phyloP scores from a whole-genome alignment of 2,113 vertebrate genomes.

The Tamias sibiricus region DNA sequence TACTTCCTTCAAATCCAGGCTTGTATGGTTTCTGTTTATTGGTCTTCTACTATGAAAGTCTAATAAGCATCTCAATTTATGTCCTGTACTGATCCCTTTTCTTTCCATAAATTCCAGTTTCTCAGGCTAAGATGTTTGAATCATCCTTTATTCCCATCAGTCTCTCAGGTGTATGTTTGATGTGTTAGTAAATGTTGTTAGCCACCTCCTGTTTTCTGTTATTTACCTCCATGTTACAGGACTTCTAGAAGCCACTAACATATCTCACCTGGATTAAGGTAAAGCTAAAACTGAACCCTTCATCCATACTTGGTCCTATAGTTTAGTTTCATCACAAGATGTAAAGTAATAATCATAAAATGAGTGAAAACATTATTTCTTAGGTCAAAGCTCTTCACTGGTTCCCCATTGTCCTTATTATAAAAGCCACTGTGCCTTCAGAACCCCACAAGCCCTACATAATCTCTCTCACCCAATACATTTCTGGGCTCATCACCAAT shows the following conservation, averaged over 20 bases:
- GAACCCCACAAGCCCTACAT: rapidly evolving
- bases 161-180: background rate
- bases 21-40: background rate
- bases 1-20: slow-evolving; percentile 18
- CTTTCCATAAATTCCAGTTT: background rate
- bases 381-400: background rate
- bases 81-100: background rate
- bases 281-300: background rate
- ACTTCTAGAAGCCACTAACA: background rate
- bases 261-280: background rate
- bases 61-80: background rate
- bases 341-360: background rate
- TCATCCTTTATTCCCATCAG: background rate
- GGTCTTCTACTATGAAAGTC: slow-evolving; percentile 11
- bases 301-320: background rate
- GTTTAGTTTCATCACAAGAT: background rate
- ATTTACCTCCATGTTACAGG: background rate
- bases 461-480: background rate
- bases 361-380: background rate
- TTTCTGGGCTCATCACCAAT: background rate
- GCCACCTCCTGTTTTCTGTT: background rate
- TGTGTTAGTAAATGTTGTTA: background rate
- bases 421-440: background rate
- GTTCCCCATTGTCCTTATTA: background rate
- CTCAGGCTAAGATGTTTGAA: background rate